Conservation (phyloP, 2,888 invertebrate species). For the Ommatoiulus sabulosus region DNA sequence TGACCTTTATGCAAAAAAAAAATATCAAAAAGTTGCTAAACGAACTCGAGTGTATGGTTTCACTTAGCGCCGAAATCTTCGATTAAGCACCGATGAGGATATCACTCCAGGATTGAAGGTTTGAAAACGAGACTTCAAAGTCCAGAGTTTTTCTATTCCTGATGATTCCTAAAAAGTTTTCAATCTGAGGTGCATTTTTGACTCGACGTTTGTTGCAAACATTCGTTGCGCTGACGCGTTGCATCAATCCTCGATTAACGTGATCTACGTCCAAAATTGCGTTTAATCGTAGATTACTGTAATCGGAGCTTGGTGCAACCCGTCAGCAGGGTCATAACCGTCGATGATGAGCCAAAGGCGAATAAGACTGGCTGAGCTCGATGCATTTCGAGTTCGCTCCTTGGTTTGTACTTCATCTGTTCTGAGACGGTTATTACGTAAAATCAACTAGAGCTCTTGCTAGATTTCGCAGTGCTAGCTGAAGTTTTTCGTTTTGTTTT, state of each 20-base stretch:
- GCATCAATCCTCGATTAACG: neutral
- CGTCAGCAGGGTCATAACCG: neutral
- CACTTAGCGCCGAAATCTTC: neutral
- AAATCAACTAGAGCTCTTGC: neutral
- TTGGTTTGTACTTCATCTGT: neutral
- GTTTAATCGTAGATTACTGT: neutral
- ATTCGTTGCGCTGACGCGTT: neutral
- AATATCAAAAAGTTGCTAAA: too few species aligned
- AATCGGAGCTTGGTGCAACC: neutral
- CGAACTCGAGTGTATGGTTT: too few species aligned
- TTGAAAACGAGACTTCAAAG: neutral
- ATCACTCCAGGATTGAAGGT: constrained; percentile 1
- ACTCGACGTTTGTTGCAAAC: neutral
- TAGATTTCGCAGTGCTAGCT: neutral
- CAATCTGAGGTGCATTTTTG: constrained; percentile 21
- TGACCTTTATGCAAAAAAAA: too few species aligned
- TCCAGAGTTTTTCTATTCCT: constrained; percentile 7
- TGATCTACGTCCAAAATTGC: neutral
- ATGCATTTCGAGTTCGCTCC: neutral
- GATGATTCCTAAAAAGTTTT: constrained; percentile 44
- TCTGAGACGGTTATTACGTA: constrained; percentile 3
- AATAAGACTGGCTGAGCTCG: constrained; percentile 38
- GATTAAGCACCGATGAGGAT: constrained; percentile 1
- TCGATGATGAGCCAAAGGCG: constrained; percentile 39
- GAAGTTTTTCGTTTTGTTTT: neutral